Conservation (phyloP, 2,888 invertebrate genomes). For the Rhagonycha fulva region DNA sequence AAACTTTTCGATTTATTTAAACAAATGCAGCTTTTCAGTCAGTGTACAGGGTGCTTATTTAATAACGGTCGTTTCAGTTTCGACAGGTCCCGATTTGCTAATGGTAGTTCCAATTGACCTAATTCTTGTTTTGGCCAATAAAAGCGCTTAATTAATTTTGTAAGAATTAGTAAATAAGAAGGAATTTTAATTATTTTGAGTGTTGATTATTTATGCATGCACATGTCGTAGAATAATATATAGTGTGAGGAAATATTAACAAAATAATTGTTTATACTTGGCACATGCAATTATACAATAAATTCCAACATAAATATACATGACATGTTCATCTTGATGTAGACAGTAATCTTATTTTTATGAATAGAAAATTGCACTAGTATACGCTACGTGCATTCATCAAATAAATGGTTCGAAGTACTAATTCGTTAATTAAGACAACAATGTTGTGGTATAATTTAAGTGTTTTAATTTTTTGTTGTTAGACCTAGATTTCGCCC, state of each 20-base stretch:
- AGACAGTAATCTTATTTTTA: slow-evolving; percentile 5
- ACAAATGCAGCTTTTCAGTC: neutral
- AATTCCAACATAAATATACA: slow-evolving; percentile 12
- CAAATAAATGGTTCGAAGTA: neutral
- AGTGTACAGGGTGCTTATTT: neutral
- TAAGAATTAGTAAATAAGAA: neutral
- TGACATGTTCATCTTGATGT: slow-evolving; percentile 5
- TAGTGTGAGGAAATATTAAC: slow-evolving; percentile 4
- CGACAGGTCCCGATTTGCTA: neutral
- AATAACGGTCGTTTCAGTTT: neutral
- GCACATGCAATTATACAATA: slow-evolving; percentile 16
- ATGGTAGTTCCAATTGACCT: neutral
- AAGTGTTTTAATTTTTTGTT: neutral
- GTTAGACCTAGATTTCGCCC: neutral
- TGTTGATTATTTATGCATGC: neutral
- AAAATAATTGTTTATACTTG: slow-evolving; percentile 13
- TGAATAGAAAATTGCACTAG: neutral
- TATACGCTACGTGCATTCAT: neutral
- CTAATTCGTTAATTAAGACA: neutral
- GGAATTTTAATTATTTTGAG: neutral
- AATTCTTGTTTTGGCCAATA: neutral
- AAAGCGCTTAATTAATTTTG: neutral
- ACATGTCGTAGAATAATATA: neutral
- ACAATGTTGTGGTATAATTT: neutral
- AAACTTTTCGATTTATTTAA: neutral